Evolutionary conservation across 2,888 invertebrate genomes (phyloP).

Genomic region (Lycophotia porphyrea): DNA sequence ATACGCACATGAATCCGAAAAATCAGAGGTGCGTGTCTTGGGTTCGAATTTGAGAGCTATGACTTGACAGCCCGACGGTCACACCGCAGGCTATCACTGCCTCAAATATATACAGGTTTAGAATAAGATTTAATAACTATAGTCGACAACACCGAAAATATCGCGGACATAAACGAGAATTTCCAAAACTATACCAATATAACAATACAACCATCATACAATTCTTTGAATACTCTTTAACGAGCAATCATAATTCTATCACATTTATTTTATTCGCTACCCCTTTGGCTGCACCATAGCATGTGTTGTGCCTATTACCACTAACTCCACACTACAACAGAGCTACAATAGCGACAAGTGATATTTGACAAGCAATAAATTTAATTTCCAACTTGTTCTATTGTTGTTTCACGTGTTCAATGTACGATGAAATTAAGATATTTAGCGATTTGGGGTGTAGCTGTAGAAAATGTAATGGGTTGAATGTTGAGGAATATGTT

Average conservation of each 20-base stretch:
- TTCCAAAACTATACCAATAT: not conserved
- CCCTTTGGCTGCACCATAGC: constrained; percentile 81
- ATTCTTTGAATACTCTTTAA: constrained; percentile 72
- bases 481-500: constrained; percentile 33
- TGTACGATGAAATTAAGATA: constrained; percentile 83
- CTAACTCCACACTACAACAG: constrained; percentile 77
- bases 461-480: constrained; percentile 58
- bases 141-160: not conserved
- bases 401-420: constrained; percentile 83
- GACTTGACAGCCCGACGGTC: too few relatives aligned
- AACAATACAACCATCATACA: constrained; percentile 11
- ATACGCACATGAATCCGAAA: too few relatives aligned
- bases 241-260: constrained; percentile 75
- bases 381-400: constrained; percentile 79
- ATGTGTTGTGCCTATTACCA: constrained; percentile 88
- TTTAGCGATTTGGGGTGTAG: constrained; percentile 74
- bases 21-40: too few relatives aligned
- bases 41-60: too few relatives aligned
- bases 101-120: not conserved
- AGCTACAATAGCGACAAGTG: constrained; percentile 82
- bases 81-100: too few relatives aligned
- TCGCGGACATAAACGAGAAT: not conserved
- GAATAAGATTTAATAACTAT: not conserved
- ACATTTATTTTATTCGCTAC: constrained; percentile 76
- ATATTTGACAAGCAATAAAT: constrained; percentile 89